These are phyloP conservation scores for Drosophila triauraria DNA, from an alignment of 1,140 invertebrate genomes.

Conservation along the genomic window DNA sequence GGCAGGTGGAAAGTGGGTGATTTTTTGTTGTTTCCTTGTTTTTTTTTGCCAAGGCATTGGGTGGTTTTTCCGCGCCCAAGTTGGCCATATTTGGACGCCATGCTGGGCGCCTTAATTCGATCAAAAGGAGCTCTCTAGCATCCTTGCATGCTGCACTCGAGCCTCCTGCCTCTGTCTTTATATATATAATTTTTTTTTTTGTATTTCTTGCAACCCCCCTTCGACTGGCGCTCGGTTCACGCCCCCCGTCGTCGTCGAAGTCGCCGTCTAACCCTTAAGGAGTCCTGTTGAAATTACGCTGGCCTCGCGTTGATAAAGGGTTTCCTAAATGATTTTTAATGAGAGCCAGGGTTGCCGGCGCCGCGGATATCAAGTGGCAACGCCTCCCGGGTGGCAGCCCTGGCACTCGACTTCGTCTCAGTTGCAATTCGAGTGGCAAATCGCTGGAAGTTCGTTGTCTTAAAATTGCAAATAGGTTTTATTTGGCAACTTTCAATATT, in stretches of 20 bases:
- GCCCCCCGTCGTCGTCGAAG: slow-evolving; percentile 48
- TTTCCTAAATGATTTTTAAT: slow-evolving; percentile 79
- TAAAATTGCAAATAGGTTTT: background rate
- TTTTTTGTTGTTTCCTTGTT: too few species aligned
- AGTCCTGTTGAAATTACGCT: slow-evolving; percentile 46
- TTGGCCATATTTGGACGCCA: slow-evolving; percentile 83
- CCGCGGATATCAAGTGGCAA: slow-evolving; percentile 17
- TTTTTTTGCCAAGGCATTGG: background rate
- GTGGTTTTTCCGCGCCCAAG: slow-evolving; percentile 31
- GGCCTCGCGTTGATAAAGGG: slow-evolving; percentile 45
- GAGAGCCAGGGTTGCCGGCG: slow-evolving; percentile 50
- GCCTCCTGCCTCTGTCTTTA: background rate
- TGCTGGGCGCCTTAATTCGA: slow-evolving; percentile 74
- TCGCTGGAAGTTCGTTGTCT: background rate
- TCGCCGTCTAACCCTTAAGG: slow-evolving; percentile 57
- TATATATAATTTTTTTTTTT: background rate
- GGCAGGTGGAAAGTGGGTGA: slow-evolving; percentile 19
- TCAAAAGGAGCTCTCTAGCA: slow-evolving; percentile 61
- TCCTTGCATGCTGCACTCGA: slow-evolving; percentile 30
- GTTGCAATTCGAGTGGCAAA: slow-evolving; percentile 39
- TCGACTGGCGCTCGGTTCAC: slow-evolving; percentile 20
- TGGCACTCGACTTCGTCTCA: slow-evolving; percentile 13
- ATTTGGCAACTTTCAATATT: background rate
- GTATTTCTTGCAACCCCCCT: background rate
- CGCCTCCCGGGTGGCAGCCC: slow-evolving; percentile 27